Evolutionary conservation across 2,888 invertebrate genomes (phyloP), one percentile per base, ranked within the genome.

Genomic region (Euproctis similis): DNA sequence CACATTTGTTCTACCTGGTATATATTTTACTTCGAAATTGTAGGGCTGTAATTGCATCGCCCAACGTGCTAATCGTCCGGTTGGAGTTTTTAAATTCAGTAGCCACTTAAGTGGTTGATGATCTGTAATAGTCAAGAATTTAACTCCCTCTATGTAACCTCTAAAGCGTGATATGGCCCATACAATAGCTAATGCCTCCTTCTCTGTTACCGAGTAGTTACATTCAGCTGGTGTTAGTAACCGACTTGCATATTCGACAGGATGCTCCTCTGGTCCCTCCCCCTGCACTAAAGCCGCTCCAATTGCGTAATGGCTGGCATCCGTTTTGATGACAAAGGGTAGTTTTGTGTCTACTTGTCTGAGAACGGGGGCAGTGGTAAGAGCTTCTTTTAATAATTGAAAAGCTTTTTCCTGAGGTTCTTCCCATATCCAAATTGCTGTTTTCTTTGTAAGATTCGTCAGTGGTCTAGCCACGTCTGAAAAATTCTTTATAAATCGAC

Each of bases 161-260:
- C 49, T 23, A 12, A 46, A 50, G 4, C 38, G 38, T 1, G 24
- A 12, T 1, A 47, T 21, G 0, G 42, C 46, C 45, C 21, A 21
- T 9, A 21, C 11, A 21, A 21, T 21, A 4, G 24, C 13, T 13
- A 8, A 2, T 64, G 64, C 57, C 63, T 61, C 1, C 61, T 33
- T 0, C 34, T 45, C 9, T 9, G 21, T 21, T 4, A 4, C 50
- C 46, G 1, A 64, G 39, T 31, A 66, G 62, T 26, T 66, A 63
- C 0, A 42, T 27, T 0, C 65, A 62, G 13, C 66, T 69, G 22
- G 67, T 61, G n/a, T 52, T 3, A 58, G 38, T 1, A 67, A 27
- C 5, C 57, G 32, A n/a, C n/a, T n/a, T n/a, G n/a, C n/a, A n/a
- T n/a, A n/a, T n/a, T n/a, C n/a, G n/a, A n/a, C n/a, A n/a, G n/a